Evolutionary conservation across 1,140 invertebrate genomes (phyloP).

Genomic region (Neomicropteryx cornuta): DNA sequence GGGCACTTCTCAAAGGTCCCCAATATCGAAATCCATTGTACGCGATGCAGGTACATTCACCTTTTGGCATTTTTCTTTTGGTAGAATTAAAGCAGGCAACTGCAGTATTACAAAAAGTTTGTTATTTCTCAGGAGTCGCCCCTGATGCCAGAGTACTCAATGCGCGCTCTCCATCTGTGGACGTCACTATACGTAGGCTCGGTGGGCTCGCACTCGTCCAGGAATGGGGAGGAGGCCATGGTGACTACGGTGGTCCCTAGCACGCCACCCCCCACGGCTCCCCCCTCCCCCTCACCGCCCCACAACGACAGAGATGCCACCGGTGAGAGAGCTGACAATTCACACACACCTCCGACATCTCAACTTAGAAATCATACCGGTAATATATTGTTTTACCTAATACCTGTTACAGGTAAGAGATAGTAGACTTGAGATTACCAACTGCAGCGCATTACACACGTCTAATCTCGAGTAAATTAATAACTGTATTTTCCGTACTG

Average conservation of each 20-base stretch:
- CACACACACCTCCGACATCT: too few relatives aligned
- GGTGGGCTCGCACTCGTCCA: too few relatives aligned
- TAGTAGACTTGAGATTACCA: too few relatives aligned
- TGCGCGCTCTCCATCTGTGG: constrained; percentile 76
- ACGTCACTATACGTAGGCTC: constrained; percentile 70
- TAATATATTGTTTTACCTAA: too few relatives aligned
- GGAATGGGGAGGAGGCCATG: constrained; percentile 32
- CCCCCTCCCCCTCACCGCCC: constrained; percentile 10
- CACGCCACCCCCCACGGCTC: constrained; percentile 10
- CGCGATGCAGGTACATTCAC: constrained; percentile 39
- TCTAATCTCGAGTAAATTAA: too few relatives aligned
- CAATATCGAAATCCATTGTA: constrained; percentile 84
- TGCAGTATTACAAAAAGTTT: neutral
- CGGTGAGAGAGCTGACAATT: too few relatives aligned
- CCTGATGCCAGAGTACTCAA: constrained; percentile 74
- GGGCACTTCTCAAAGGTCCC: constrained; percentile 69
- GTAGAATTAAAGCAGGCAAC: neutral
- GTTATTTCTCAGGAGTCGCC: constrained; percentile 42
- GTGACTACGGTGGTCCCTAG: constrained; percentile 12
- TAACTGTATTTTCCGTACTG: too few relatives aligned
- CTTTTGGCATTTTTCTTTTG: constrained; percentile 20
- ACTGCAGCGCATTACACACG: too few relatives aligned
- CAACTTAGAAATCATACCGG: too few relatives aligned
- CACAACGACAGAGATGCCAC: neutral
- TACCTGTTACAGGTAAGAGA: too few relatives aligned